These are phyloP conservation scores for Drosophila greeni DNA, from an alignment of 2,888 invertebrate species.

Conservation along the genomic window DNA sequence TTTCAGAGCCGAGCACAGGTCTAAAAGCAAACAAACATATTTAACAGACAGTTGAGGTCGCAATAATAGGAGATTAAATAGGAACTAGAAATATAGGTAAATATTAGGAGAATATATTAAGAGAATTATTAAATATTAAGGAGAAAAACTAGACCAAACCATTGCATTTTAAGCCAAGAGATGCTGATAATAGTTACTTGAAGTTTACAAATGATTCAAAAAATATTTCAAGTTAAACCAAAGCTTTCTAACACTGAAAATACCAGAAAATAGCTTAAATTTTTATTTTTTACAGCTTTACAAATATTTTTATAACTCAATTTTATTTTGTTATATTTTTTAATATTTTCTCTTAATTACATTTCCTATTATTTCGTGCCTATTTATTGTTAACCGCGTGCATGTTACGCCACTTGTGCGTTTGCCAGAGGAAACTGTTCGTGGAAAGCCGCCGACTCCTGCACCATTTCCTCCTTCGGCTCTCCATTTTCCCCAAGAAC, in stretches of 20 bases:
- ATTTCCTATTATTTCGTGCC: background rate
- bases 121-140: too few species aligned
- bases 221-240: too few species aligned
- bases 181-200: too few species aligned
- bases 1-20: conserved; percentile 53
- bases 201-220: too few species aligned
- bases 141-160: too few species aligned
- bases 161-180: too few species aligned
- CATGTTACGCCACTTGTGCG: conserved; percentile 32
- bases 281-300: background rate
- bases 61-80: background rate
- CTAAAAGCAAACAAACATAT: conserved; percentile 27
- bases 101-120: too few species aligned
- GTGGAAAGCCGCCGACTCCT: conserved; percentile 14
- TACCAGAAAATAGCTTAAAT: too few species aligned
- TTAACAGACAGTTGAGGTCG: background rate
- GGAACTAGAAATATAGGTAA: background rate
- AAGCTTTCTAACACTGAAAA: too few species aligned
- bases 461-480: background rate
- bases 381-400: conserved; percentile 2
- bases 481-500: conserved; percentile 14
- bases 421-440: conserved; percentile 20
- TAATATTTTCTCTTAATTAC: background rate
- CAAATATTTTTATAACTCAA: background rate
- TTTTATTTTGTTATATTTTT: background rate